Evolutionary conservation across 2,888 invertebrate genomes (phyloP).

Genomic region (Lampropteryx suffumata): DNA sequence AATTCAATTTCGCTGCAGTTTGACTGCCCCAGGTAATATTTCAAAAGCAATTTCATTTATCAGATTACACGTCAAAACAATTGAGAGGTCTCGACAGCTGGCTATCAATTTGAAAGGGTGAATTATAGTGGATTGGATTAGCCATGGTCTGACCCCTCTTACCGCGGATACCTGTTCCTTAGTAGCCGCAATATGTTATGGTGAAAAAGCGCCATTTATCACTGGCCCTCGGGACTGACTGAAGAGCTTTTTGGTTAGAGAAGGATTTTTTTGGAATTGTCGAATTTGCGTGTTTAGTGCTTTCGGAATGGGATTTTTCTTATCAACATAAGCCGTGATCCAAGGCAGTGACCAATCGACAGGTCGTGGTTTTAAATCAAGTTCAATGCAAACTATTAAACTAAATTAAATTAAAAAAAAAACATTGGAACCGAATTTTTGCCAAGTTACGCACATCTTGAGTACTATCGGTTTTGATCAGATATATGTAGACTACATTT

Average conservation of each 20-base stretch:
- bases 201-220: constrained; percentile 32
- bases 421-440: too few species aligned
- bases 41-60: constrained; percentile 20
- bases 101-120: constrained; percentile 24
- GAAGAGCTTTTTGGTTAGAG: constrained; percentile 7
- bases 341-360: neutral
- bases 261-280: neutral
- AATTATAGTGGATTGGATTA: constrained; percentile 26
- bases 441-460: too few species aligned
- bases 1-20: constrained; percentile 10
- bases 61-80: constrained; percentile 31
- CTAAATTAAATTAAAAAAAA: too few species aligned
- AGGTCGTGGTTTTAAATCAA: too few species aligned
- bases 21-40: constrained; percentile 8
- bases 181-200: constrained; percentile 30
- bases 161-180: constrained; percentile 32
- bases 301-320: too few species aligned
- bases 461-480: too few species aligned
- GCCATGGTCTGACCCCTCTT: constrained; percentile 26
- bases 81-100: constrained; percentile 21
- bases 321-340: too few species aligned
- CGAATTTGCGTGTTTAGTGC: too few species aligned
- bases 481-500: too few species aligned
- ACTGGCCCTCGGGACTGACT: constrained; percentile 13
- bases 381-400: too few species aligned